Conservation (phyloP, 1,140 invertebrate genomes). For the Papilio polyxenes region DNA sequence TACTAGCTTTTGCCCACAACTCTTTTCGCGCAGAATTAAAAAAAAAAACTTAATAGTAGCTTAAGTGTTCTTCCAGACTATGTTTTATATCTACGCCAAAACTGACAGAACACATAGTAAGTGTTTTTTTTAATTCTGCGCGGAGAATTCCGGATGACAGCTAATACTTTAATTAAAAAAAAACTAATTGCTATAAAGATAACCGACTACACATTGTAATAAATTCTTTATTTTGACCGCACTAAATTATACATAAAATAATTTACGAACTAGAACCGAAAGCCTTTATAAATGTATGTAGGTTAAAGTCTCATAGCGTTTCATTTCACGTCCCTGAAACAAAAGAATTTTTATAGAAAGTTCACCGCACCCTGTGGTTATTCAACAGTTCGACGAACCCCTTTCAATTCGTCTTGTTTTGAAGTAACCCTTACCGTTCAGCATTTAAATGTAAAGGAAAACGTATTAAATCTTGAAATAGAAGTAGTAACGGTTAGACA, state of each 20-base stretch:
- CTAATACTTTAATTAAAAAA: no score
- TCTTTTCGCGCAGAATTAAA: no score
- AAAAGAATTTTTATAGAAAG: not conserved
- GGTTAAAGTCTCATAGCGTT: conserved; percentile 2
- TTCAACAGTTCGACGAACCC: conserved; percentile 6
- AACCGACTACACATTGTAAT: no score
- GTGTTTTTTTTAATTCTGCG: no score
- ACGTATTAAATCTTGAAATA: not conserved
- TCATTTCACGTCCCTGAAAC: not conserved
- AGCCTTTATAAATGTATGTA: not conserved
- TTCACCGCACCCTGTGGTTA: not conserved
- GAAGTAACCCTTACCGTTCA: not conserved
- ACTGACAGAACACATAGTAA: no score
- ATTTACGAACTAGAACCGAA: not conserved
- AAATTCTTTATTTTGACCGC: not conserved
- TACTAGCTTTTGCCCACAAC: no score
- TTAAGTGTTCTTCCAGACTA: no score
- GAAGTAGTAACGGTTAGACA: not conserved
- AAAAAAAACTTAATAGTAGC: no score
- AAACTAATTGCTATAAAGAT: no score
- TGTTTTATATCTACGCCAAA: no score
- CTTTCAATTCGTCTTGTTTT: not conserved
- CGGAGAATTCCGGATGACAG: no score
- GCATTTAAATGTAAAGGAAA: no score
- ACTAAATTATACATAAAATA: not conserved